Evolutionary conservation across 2,888 invertebrate species (phyloP).

Genomic region (Drosophila fulvimacula): DNA sequence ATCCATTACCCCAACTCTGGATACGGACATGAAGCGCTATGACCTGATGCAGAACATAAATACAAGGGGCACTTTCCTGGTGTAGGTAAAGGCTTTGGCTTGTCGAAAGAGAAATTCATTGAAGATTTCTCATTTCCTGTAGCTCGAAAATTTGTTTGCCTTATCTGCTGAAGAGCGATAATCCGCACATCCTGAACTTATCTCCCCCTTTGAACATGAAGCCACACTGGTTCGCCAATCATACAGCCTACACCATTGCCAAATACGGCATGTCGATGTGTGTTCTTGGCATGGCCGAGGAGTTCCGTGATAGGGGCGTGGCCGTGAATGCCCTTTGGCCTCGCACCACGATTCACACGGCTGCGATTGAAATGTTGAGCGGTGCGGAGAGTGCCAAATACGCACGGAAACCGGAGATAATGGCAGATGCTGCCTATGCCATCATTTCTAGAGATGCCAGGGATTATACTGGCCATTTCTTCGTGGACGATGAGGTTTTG

Average conservation of each 20-base stretch:
- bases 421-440: slow-evolving; percentile 84
- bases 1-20: slow-evolving; percentile 90
- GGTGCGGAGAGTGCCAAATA: slow-evolving; percentile 85
- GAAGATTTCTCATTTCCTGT: slow-evolving; percentile 55
- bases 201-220: slow-evolving; percentile 97
- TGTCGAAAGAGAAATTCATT: not conserved
- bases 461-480: slow-evolving; percentile 94
- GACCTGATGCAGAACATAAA: slow-evolving; percentile 98
- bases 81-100: slow-evolving; percentile 87
- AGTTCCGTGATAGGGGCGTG: slow-evolving; percentile 92
- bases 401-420: slow-evolving; percentile 83
- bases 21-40: slow-evolving; percentile 97
- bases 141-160: slow-evolving; percentile 97
- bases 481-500: slow-evolving; percentile 95
- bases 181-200: slow-evolving; percentile 97
- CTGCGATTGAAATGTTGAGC: slow-evolving; percentile 94
- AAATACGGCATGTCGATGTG: slow-evolving; percentile 99
- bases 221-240: slow-evolving; percentile 93
- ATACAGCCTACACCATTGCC: slow-evolving; percentile 98
- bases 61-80: slow-evolving; percentile 96
- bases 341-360: slow-evolving; percentile 95
- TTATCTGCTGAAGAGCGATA: slow-evolving; percentile 92
- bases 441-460: slow-evolving; percentile 88
- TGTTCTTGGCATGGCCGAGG: slow-evolving; percentile 98
- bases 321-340: slow-evolving; percentile 99